Evolutionary conservation across 64 coral and sea anemone genomes (phyloP).

Genomic region (Stichodactyla helianthus): DNA sequence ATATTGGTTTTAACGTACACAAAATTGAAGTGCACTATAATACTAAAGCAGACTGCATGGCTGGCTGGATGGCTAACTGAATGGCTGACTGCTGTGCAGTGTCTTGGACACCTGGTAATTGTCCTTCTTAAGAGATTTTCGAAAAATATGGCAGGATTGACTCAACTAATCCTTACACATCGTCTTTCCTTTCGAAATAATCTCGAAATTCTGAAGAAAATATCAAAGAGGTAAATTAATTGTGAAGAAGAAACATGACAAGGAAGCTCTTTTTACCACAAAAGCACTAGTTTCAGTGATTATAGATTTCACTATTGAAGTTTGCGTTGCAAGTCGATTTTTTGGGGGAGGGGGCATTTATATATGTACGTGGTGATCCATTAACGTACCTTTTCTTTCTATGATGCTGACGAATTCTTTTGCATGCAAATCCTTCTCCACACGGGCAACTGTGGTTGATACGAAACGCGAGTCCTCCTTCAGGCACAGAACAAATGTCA

Average conservation of each 20-base stretch:
- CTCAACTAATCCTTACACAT: slow-evolving; percentile 26
- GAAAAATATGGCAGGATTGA: neutral
- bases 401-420: slow-evolving; percentile 59
- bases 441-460: slow-evolving; percentile 90
- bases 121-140: neutral
- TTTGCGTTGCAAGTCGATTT: no score
- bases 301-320: no score
- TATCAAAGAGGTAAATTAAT: neutral
- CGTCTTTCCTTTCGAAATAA: slow-evolving; percentile 23
- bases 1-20: slow-evolving; percentile 14
- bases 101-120: slow-evolving; percentile 15
- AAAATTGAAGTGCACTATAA: neutral
- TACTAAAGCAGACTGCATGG: neutral
- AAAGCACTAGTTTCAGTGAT: neutral
- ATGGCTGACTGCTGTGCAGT: neutral
- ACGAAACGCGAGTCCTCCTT: slow-evolving; percentile 77
- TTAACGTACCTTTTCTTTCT: slow-evolving; percentile 61
- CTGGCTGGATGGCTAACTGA: neutral
- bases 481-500: slow-evolving; percentile 70
- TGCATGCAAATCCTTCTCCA: slow-evolving; percentile 72
- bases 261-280: neutral
- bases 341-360: no score
- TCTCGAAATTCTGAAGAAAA: slow-evolving; percentile 12
- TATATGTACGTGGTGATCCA: neutral
- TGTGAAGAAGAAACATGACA: neutral